These are phyloP conservation scores for Promerops cafer DNA, from an alignment of 2,113 vertebrate species.

Conservation along the genomic window DNA sequence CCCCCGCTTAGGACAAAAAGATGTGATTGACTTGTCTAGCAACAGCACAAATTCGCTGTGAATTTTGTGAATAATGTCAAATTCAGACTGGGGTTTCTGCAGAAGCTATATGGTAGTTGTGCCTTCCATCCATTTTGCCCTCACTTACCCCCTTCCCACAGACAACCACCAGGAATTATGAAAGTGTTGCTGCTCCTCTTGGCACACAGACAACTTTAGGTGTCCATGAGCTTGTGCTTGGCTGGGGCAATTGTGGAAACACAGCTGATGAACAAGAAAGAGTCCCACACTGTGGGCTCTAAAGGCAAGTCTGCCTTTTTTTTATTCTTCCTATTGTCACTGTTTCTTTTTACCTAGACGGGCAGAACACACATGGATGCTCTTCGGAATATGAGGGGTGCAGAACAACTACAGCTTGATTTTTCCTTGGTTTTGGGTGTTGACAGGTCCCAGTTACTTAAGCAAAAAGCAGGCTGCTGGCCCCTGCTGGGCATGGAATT, in stretches of 20 bases:
- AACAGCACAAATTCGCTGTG: neutral
- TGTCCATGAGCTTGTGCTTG: rapidly evolving
- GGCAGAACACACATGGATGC: neutral
- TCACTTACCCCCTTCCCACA: no score
- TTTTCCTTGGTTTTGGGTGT: neutral
- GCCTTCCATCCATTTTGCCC: neutral
- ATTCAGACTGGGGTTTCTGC: neutral
- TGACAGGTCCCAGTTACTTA: neutral
- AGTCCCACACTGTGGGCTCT: neutral
- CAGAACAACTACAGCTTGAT: neutral
- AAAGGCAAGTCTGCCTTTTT: neutral
- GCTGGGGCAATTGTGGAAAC: neutral
- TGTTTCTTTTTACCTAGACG: neutral
- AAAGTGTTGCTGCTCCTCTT: neutral
- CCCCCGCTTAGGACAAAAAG: neutral
- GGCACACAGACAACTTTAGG: neutral
- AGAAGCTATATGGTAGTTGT: neutral
- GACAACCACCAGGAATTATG: neutral
- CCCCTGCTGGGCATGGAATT: neutral
- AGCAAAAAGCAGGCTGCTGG: neutral
- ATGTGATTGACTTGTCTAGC: neutral
- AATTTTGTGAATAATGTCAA: neutral
- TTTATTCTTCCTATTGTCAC: neutral
- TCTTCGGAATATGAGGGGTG: neutral
- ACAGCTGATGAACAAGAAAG: neutral